phyloP scores from a whole-genome alignment of 2,113 vertebrate species.

The Athene cunicularia region DNA sequence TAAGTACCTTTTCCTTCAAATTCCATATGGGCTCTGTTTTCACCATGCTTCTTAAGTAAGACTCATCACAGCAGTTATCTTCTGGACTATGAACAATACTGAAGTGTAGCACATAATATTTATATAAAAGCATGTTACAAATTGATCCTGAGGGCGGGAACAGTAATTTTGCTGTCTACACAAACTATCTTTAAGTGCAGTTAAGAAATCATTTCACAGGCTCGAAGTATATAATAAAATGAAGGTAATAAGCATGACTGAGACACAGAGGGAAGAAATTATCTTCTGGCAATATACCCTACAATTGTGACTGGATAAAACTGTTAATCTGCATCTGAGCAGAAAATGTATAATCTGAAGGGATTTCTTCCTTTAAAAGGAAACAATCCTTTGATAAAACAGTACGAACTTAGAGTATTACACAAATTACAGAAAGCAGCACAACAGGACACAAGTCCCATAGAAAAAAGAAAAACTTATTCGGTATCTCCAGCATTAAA shows the following conservation, averaged over 20 bases:
- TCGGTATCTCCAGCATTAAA: background rate
- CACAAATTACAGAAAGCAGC: background rate
- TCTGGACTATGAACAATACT: conserved; percentile 36
- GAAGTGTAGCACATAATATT: conserved; percentile 45
- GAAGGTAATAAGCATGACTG: conserved; percentile 59
- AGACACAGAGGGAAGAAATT: conserved; percentile 61
- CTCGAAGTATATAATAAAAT: conserved; percentile 55
- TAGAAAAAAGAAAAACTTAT: background rate
- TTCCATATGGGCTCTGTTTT: background rate
- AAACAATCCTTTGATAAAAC: conserved; percentile 8
- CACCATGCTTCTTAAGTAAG: conserved; percentile 39
- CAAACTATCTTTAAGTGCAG: conserved; percentile 55
- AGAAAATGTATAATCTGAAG: conserved; percentile 46
- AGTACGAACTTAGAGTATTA: background rate
- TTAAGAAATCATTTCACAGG: conserved; percentile 53
- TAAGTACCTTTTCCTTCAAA: conserved; percentile 20
- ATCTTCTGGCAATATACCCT: conserved; percentile 42
- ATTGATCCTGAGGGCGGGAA: conserved; percentile 51
- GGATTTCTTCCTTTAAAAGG: conserved; percentile 18
- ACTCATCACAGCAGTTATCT: conserved; percentile 4
- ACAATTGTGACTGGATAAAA: conserved; percentile 32
- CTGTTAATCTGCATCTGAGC: conserved; percentile 40
- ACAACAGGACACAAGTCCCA: background rate
- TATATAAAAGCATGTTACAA: conserved; percentile 38
- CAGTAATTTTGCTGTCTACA: conserved; percentile 53